These are phyloP conservation scores for Micromesistius poutassou DNA, from an alignment of 2,797 vertebrate genomes.

Conservation along the genomic window DNA sequence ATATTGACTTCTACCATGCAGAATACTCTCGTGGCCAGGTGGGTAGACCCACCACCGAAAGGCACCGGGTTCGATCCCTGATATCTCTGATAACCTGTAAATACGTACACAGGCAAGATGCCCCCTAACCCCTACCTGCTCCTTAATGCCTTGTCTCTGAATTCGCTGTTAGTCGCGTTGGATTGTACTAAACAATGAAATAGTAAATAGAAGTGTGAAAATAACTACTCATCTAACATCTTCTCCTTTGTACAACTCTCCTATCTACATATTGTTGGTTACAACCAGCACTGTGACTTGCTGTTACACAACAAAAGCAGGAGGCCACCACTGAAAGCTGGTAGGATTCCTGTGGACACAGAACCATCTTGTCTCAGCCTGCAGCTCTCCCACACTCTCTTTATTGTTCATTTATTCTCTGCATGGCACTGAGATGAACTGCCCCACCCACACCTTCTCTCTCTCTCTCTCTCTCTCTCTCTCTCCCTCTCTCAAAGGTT, in stretches of 20 bases:
- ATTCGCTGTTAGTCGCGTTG: background rate
- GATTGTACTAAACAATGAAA: no score
- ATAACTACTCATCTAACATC: background rate
- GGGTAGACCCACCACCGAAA: no score
- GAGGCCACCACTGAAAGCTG: background rate
- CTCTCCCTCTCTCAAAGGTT: no score
- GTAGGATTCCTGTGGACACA: background rate
- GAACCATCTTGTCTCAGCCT: background rate
- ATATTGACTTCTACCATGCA: no score
- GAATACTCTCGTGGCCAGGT: no score
- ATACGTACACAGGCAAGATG: no score
- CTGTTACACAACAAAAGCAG: background rate
- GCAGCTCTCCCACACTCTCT: background rate
- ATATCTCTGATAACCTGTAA: no score
- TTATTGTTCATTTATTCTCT: background rate
- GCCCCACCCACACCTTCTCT: background rate
- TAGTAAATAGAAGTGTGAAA: no score
- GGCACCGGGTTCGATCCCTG: no score
- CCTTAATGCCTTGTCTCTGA: background rate
- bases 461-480: no score
- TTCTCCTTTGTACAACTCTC: background rate
- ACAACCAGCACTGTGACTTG: background rate
- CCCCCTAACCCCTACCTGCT: background rate
- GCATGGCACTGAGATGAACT: background rate
- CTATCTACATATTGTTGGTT: background rate